Evolutionary conservation across 2,888 invertebrate species (phyloP), one percentile per base, ranked within the genome.

Genomic region (Rhogogaster chlorosoma): DNA sequence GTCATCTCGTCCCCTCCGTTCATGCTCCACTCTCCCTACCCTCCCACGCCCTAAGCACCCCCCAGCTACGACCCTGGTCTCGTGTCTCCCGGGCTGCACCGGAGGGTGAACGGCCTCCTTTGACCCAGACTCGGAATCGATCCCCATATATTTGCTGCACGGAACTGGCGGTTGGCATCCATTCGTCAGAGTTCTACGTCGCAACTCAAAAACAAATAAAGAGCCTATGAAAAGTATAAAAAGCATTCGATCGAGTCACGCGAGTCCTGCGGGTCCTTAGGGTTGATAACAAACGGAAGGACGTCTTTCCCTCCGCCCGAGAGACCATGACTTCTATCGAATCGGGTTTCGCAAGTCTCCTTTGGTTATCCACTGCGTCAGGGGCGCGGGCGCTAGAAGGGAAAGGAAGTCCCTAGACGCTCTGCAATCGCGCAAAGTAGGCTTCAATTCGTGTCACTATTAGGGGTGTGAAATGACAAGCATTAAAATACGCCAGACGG

Each of bases 71-170:
- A 92, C 91, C 92, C 92, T 90, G 91, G 89, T 91, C 90, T 90
- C 90, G 91, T 92, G 90, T 92, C 93, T 93, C 93, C 93, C 93
- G 93, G 93, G 93, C 93, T 93, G 92, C 92, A 93, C 77, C 84
- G 75, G 89, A 91, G 92, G 93, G 90, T 93, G 92, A 93, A 93
- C 92, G 93, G 91, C 92, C 93, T 91, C 90, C 88, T 89, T 92
- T 93, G 93, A 93, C 93, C 93, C 93, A 93, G 93, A 93, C 93
- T 93, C 93, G 88, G 92, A 93, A 93, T 93, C 93, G 93, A 93
- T 93, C 92, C 92, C 90, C 89, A 92, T 83, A 92, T 83, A 83
- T 92, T 91, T 92, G 92, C 86, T 88, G 89, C 87, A 88, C 88
- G 86, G 86, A 87, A 87, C 86, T 86, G 86, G 26, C 71, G 75